Base-by-base conservation (phyloP, 30 jellyfish, hydroid and myxozoan genomes). In the Cassiopea andromeda region DNA sequence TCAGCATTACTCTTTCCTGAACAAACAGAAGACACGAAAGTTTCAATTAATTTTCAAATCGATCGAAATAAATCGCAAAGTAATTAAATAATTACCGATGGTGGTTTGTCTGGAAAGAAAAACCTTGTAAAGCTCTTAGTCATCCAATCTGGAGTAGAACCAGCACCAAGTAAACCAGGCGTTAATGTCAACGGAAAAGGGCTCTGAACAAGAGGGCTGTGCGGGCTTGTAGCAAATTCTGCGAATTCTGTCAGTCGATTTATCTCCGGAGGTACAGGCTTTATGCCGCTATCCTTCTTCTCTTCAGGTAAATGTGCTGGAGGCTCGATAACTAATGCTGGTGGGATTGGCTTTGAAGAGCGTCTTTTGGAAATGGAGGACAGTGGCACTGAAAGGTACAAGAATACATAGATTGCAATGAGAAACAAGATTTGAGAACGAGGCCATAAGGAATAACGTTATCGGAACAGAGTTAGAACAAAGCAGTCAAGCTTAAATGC, bases 181-280 rank as follows among this genome's bases (percentile, higher is more conserved):
- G 99, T 95, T 70, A 95, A 78, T 48, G 98, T 82, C 80, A 90
- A 77, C 49, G 99, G 98, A 17, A 95, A 83, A 44, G 99, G 99
- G 69, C 99, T 95, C 44, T 95, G 98, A 27, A 79, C 93, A 83
- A 91, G 83, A 0, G 98, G 99, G 74, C 99, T 94, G 14, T 96
- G 96, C 9, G 99, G 99, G 78, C 98, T 91, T 1, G 97, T 95
- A 1, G 99, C 99, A 44, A 95, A 79, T 50, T 95, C 99, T 1
- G 99, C 99, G 18, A 95, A 87, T 73, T 95, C 97, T 17, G 97
- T 83, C 48, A 90, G 74, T 19, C 97, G 49, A 60, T 90, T 90
- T 50, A 90, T 82, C 70, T 90, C 97, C 76, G 97, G 97, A 18
- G 90, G 97, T 2, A 78, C 77, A 14, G 89, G 87, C 67, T 88